phyloP scores from a whole-genome alignment of 2,888 invertebrate genomes.

The Habrosyne pyritoides region DNA sequence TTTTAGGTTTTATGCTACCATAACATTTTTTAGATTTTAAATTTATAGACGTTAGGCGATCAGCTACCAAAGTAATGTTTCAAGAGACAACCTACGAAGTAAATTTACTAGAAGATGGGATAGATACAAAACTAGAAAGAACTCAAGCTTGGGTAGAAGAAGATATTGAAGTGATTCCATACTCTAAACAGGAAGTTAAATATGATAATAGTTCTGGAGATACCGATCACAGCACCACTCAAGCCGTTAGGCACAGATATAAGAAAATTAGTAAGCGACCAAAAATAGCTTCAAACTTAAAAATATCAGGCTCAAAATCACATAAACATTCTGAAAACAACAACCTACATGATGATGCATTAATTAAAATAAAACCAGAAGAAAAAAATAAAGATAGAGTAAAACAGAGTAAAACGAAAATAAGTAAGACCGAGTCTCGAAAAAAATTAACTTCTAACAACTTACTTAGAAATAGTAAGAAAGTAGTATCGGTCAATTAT shows the following conservation, averaged over 20 bases:
- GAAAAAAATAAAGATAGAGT: slow-evolving; percentile 32
- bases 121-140: slow-evolving; percentile 41
- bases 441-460: slow-evolving; percentile 38
- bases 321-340: slow-evolving; percentile 28
- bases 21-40: not conserved
- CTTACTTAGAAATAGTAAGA: slow-evolving; percentile 36
- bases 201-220: slow-evolving; percentile 40
- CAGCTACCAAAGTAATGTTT: slow-evolving; percentile 22
- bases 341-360: slow-evolving; percentile 19
- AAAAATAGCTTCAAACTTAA: slow-evolving; percentile 17
- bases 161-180: slow-evolving; percentile 40
- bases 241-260: slow-evolving; percentile 28
- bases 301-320: slow-evolving; percentile 17
- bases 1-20: not conserved
- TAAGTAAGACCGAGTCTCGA: slow-evolving; percentile 36
- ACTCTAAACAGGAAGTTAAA: slow-evolving; percentile 30
- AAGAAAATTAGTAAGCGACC: slow-evolving; percentile 36
- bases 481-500: slow-evolving; percentile 32
- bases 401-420: slow-evolving; percentile 35
- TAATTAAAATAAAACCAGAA: slow-evolving; percentile 15
- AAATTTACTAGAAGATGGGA: slow-evolving; percentile 14
- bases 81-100: slow-evolving; percentile 17
- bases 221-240: slow-evolving; percentile 37
- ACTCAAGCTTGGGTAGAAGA: slow-evolving; percentile 58
- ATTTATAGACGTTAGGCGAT: not conserved